Evolutionary conservation across 2,888 invertebrate genomes (phyloP).

Genomic region (Orgyia antiqua): DNA sequence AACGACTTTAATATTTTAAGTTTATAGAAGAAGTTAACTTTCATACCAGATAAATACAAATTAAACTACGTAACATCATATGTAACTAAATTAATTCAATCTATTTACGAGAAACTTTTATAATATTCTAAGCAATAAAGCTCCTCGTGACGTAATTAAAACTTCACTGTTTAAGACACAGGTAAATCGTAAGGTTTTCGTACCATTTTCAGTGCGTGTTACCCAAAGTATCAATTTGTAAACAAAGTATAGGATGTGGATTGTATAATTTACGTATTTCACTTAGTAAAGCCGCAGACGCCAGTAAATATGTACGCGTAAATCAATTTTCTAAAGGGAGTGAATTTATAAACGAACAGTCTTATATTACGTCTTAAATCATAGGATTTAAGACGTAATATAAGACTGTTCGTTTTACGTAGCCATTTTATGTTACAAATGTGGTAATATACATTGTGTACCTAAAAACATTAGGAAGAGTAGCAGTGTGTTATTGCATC

Average conservation of each 20-base stretch:
- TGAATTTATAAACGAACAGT: slow-evolving; percentile 46
- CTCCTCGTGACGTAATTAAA: too few relatives aligned
- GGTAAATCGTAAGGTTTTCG: not conserved
- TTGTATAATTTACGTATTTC: slow-evolving; percentile 36
- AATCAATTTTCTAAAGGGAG: slow-evolving; percentile 61
- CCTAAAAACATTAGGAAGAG: slow-evolving; percentile 47
- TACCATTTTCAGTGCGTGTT: slow-evolving; percentile 8
- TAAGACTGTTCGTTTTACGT: slow-evolving; percentile 37
- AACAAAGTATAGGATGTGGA: slow-evolving; percentile 21
- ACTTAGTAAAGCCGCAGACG: slow-evolving; percentile 49
- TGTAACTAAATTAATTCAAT: too few relatives aligned
- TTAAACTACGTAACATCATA: too few relatives aligned
- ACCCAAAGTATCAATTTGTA: slow-evolving; percentile 15
- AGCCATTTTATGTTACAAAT: slow-evolving; percentile 33
- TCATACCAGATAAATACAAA: too few relatives aligned
- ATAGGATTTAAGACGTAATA: slow-evolving; percentile 52
- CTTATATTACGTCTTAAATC: too few relatives aligned
- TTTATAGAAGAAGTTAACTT: too few relatives aligned
- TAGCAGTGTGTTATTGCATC: slow-evolving; percentile 62
- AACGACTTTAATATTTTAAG: too few relatives aligned
- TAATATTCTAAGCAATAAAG: too few relatives aligned
- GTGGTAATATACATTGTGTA: slow-evolving; percentile 36
- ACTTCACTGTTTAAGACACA: slow-evolving; percentile 6
- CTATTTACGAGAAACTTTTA: too few relatives aligned
- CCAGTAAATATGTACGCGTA: slow-evolving; percentile 57